These are phyloP conservation scores for Poecilia wingei DNA, from an alignment of 2,797 vertebrate genomes.

Conservation along the genomic window DNA sequence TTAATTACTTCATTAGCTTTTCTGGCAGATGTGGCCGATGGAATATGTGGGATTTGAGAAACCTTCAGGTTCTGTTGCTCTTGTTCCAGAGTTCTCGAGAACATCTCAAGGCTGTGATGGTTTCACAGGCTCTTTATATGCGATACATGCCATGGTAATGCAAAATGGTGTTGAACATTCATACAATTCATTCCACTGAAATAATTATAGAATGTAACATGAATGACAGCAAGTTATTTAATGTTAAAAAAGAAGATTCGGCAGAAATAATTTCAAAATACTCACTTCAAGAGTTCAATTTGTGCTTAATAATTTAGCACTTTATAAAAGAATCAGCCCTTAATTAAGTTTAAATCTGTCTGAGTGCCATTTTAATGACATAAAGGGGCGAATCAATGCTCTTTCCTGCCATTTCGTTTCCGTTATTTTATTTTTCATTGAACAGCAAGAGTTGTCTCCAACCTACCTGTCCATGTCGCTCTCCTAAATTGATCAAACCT, in stretches of 20 bases:
- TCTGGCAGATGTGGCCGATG: neutral
- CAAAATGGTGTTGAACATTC: neutral
- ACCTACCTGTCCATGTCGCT: conserved; percentile 19
- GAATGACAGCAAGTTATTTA: neutral
- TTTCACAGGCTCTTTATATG: neutral
- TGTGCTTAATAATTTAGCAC: neutral
- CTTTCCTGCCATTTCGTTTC: neutral
- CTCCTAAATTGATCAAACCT: neutral
- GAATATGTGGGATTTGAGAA: neutral
- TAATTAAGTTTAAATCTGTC: neutral
- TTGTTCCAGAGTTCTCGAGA: neutral
- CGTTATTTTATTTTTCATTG: neutral
- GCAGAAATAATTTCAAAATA: neutral
- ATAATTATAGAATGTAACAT: neutral
- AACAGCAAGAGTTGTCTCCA: neutral
- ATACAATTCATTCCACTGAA: neutral
- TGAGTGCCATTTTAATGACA: neutral
- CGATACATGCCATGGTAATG: neutral
- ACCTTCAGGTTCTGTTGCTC: neutral
- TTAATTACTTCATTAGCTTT: neutral
- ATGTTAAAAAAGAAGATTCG: neutral
- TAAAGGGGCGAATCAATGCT: too few species aligned
- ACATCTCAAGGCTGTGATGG: neutral
- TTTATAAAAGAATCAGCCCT: neutral
- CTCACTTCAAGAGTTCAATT: neutral